These are phyloP conservation scores for Sarotherodon lohbergeri DNA, from an alignment of 2,113 vertebrate species.

Conservation along the genomic window DNA sequence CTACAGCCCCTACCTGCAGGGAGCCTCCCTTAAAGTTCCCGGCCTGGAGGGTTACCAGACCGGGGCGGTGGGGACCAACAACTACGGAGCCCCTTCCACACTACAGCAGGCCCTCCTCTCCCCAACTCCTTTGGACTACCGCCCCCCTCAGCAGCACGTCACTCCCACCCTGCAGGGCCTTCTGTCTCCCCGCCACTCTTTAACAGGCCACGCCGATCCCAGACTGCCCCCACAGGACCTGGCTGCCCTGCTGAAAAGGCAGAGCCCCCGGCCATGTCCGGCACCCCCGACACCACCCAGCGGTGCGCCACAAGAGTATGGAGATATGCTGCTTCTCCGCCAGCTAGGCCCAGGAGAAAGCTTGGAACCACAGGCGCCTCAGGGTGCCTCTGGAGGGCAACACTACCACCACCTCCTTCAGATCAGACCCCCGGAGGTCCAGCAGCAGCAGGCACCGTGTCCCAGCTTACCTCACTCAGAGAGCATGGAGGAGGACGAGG, in stretches of 20 bases:
- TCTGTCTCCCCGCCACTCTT: slow-evolving; percentile 92
- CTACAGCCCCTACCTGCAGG: slow-evolving; percentile 77
- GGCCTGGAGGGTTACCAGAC: slow-evolving; percentile 78
- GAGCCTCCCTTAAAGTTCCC: slow-evolving; percentile 77
- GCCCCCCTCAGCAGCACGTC: slow-evolving; percentile 85
- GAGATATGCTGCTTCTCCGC: slow-evolving; percentile 83
- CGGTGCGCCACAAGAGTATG: slow-evolving; percentile 74
- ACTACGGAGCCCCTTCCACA: slow-evolving; percentile 77
- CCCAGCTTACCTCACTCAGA: slow-evolving; percentile 82
- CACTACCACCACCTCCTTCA: slow-evolving; percentile 92
- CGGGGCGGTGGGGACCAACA: slow-evolving; percentile 60
- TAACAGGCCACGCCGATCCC: slow-evolving; percentile 88
- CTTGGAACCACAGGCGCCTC: slow-evolving; percentile 69
- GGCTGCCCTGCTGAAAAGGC: slow-evolving; percentile 87
- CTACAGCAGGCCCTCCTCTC: slow-evolving; percentile 97
- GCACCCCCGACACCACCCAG: slow-evolving; percentile 57
- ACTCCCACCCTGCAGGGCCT: slow-evolving; percentile 95
- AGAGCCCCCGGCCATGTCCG: slow-evolving; percentile 65
- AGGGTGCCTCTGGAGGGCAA: slow-evolving; percentile 62
- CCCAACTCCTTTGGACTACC: slow-evolving; percentile 90
- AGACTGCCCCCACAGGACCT: slow-evolving; percentile 88
- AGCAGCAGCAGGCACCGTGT: slow-evolving; percentile 44
- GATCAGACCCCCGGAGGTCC: slow-evolving; percentile 77
- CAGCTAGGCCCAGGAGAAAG: slow-evolving; percentile 85
- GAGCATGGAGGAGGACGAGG: slow-evolving; percentile 97